These are phyloP conservation scores for Halcyon leucocephala DNA, from an alignment of 2,797 vertebrate genomes.

Conservation along the genomic window DNA sequence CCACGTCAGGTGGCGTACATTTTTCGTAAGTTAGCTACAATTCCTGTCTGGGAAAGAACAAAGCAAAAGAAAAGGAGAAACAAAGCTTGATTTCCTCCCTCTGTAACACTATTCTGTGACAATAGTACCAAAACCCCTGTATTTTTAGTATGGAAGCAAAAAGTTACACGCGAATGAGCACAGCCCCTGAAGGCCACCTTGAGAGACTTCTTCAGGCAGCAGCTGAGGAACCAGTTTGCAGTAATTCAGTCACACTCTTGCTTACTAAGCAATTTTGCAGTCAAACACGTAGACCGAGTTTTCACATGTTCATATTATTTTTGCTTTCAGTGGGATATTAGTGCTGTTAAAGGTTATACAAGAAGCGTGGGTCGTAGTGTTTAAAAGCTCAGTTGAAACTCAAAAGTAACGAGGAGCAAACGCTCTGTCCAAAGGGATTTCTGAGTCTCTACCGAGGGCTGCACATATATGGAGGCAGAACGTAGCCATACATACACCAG, in stretches of 20 bases:
- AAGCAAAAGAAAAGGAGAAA: conserved; percentile 27
- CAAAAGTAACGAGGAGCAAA: not conserved
- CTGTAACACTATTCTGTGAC: not conserved
- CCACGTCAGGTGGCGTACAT: not conserved
- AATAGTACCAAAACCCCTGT: not conserved
- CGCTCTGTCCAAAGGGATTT: not conserved
- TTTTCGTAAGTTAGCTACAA: not conserved
- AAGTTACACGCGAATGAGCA: not conserved
- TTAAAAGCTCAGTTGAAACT: not conserved
- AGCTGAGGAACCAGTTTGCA: not conserved
- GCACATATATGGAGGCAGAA: not conserved
- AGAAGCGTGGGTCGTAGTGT: not conserved
- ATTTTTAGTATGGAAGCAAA: conserved; percentile 3
- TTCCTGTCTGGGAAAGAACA: conserved; percentile 6
- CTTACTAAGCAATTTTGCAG: not conserved
- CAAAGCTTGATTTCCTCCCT: not conserved
- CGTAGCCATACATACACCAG: fast-evolving
- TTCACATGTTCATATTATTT: not conserved
- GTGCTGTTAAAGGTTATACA: conserved; percentile 9
- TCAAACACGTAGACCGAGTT: not conserved
- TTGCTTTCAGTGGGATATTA: conserved; percentile 17
- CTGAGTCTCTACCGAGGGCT: not conserved
- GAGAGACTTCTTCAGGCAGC: not conserved
- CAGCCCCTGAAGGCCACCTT: not conserved
- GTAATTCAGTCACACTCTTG: not conserved